A percentile compares a stretch with the other conserved stretches of the same genome.
These are phyloP conservation scores for Pycnomerus fuliginosus DNA, from an alignment of 2,888 invertebrate genomes.

Conservation along the genomic window DNA sequence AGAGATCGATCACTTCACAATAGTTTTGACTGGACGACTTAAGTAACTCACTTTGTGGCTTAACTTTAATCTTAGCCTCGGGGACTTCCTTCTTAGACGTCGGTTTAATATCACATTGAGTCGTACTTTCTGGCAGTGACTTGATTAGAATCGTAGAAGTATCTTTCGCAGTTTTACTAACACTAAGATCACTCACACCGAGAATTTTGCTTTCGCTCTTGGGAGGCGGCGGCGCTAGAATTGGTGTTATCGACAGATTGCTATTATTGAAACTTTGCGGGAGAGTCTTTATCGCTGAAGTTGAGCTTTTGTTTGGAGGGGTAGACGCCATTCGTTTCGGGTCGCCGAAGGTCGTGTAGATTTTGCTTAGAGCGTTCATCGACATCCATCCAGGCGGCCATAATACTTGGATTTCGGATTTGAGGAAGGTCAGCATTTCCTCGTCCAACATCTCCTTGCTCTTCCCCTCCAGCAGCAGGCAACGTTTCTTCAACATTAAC, in stretches of 20 bases:
- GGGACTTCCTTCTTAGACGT: slow-evolving; percentile 17
- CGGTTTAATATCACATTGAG: slow-evolving; percentile 22
- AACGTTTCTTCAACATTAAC: slow-evolving; percentile 44
- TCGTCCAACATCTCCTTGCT: slow-evolving; percentile 55
- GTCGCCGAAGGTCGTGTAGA: slow-evolving; percentile 32
- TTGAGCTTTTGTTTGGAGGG: background rate
- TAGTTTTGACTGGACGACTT: slow-evolving; percentile 27
- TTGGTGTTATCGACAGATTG: slow-evolving; percentile 24
- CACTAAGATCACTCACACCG: slow-evolving; percentile 23
- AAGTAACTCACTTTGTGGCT: slow-evolving; percentile 17
- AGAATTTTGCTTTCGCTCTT: background rate
- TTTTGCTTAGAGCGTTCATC: slow-evolving; percentile 44
- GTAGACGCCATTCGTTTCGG: slow-evolving; percentile 7
- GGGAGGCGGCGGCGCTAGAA: too few relatives aligned
- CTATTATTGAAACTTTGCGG: slow-evolving; percentile 20
- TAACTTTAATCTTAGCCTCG: slow-evolving; percentile 18
- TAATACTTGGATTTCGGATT: slow-evolving; percentile 53
- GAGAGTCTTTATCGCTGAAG: slow-evolving; percentile 11
- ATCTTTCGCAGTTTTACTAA: slow-evolving; percentile 32
- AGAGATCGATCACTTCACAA: slow-evolving; percentile 47
- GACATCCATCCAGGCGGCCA: slow-evolving; percentile 62
- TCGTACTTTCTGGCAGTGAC: slow-evolving; percentile 17
- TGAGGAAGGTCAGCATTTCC: slow-evolving; percentile 54
- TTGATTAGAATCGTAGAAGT: slow-evolving; percentile 11
- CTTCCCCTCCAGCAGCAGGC: slow-evolving; percentile 46